Percentiles rank a stretch among this genome's conserved stretches.
Evolutionary conservation across 2,113 vertebrate genomes (phyloP).

Genomic region (Balaeniceps rex): DNA sequence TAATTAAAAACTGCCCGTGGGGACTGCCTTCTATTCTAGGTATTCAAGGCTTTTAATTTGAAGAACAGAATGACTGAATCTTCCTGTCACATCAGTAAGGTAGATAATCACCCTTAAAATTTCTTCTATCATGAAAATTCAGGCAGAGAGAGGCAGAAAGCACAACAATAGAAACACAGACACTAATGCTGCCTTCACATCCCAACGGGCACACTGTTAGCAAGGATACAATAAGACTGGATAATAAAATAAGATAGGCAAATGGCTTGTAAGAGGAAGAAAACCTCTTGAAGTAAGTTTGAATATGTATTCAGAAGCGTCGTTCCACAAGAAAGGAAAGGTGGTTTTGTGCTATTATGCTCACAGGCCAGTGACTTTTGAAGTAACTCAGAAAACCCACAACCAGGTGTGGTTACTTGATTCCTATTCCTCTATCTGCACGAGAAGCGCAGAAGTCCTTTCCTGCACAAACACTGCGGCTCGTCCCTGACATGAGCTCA

Average conservation of each 20-base stretch:
- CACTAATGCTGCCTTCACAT: background rate
- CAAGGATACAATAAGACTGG: background rate
- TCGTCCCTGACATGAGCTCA: background rate
- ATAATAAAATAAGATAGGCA: background rate
- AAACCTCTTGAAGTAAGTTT: background rate
- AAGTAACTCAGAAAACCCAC: background rate
- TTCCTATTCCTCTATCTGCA: background rate
- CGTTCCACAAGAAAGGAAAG: background rate
- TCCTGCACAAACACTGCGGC: background rate
- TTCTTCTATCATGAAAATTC: slow-evolving; percentile 12
- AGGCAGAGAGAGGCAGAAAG: background rate
- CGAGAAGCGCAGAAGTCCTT: background rate
- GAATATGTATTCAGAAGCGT: background rate
- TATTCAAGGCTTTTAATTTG: slow-evolving; percentile 6
- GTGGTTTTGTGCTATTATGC: background rate
- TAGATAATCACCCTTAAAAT: slow-evolving; percentile 29
- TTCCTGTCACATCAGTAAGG: background rate
- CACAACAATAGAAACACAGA: background rate
- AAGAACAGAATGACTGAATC: slow-evolving; percentile 6
- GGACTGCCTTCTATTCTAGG: background rate
- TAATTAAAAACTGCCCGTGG: slow-evolving; percentile 18
- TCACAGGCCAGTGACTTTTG: background rate
- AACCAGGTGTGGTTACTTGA: background rate
- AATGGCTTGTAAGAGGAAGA: background rate
- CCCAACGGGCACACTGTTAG: background rate